Evolutionary conservation across 2,888 invertebrate species (phyloP), one percentile per base, ranked within the genome.

Genomic region (Ophion obscuratus): DNA sequence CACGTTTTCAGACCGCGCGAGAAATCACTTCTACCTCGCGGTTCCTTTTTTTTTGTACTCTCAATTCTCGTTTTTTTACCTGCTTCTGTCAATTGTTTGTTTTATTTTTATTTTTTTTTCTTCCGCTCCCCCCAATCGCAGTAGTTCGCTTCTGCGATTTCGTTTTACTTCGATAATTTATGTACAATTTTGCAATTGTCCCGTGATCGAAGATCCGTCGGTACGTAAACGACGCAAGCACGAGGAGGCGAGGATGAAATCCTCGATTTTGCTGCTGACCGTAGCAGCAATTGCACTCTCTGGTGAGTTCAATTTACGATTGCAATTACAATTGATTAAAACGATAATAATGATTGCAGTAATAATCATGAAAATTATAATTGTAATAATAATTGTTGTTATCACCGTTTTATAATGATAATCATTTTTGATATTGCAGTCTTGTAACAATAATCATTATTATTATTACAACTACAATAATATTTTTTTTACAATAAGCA

Each of bases 241-340:
- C 53, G 57, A 73, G 68, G 68, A 61, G 44, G 70, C 47, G 90
- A 92, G 90, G 91, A 93, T 92, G 93, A 92, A 89, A 90, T 91
- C 91, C 91, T 92, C 91, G 89, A 87, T 92, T 88, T 90, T 92
- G 91, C 90, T 93, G 90, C 90, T 93, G 76, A 87, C 91, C 82
- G 89, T 91, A 85, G 92, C 92, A 88, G 91, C 91, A 82, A 83
- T 92, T 84, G 91, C 90, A 62, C 83, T 91, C 81, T 89, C 90
- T 89, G 93, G 94, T 94, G 90, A 93, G 94, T 94, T 88, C 20
- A 2, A 62, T 68, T 57, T 57, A 20, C 17, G 44, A 71, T 71
- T 27, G 10, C 14, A 70, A 53, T 68, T 66, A 61, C 5, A 24
- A 31, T 40, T 47, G 7, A 17, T 44, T 78, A 70, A 83, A 14